Percentiles rank a stretch among this genome's conserved stretches.
Conservation (phyloP, 30 jellyfish, hydroid and myxozoan genomes). For the Aurelia aurita complex sp. Pacific region DNA sequence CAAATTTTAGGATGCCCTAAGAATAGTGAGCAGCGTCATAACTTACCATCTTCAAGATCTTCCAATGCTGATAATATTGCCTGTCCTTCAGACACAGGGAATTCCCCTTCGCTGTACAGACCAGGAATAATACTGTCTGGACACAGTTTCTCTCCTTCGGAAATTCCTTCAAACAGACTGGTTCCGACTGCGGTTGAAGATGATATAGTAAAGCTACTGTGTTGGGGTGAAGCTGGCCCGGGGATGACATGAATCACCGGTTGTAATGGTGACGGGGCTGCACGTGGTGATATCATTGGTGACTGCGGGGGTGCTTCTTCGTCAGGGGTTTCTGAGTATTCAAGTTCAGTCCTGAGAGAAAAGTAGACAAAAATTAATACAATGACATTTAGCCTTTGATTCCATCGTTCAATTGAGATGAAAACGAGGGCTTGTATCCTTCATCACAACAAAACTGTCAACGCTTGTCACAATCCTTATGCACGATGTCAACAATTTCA, state of each 20-base stretch:
- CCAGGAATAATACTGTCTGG: slow-evolving; percentile 69
- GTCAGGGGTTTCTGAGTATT: not conserved
- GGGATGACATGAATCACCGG: slow-evolving; percentile 2
- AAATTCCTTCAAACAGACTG: slow-evolving; percentile 82
- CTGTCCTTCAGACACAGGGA: slow-evolving; percentile 77
- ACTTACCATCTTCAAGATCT: slow-evolving; percentile 49
- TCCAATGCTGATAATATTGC: slow-evolving; percentile 23
- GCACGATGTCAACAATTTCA: too few species aligned
- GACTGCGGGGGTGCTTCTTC: slow-evolving; percentile 19
- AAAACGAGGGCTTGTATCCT: too few species aligned
- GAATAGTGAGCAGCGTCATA: not conserved
- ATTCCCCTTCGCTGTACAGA: slow-evolving; percentile 85
- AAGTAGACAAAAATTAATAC: not conserved
- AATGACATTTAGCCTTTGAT: too few species aligned
- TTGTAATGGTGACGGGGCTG: slow-evolving; percentile 31
- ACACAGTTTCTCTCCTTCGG: slow-evolving; percentile 83
- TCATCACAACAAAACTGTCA: too few species aligned
- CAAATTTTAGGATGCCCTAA: too few species aligned
- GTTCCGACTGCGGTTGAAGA: slow-evolving; percentile 75
- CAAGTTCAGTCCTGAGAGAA: not conserved
- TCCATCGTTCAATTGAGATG: too few species aligned
- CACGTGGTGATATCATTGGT: not conserved
- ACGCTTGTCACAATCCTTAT: too few species aligned
- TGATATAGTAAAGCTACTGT: slow-evolving; percentile 36
- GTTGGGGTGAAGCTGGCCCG: slow-evolving; percentile 21